phyloP scores from a whole-genome alignment of 2,113 vertebrate species.

The Shinisaurus crocodilurus region DNA sequence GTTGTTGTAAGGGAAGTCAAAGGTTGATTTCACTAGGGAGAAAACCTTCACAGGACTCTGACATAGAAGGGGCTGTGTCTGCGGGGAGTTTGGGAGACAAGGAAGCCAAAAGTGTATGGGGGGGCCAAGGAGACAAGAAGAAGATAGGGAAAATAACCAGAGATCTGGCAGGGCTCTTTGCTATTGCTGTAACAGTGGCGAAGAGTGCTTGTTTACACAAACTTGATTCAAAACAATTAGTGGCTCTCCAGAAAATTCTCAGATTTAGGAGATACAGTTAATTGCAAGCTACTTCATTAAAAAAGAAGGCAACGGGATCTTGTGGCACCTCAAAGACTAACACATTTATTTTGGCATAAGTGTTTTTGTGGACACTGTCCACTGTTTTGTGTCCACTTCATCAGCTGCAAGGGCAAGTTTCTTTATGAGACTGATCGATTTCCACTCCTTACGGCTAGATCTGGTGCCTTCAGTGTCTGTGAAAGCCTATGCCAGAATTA shows the following conservation, averaged over 20 bases:
- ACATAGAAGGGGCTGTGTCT: background rate
- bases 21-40: background rate
- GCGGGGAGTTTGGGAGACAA: background rate
- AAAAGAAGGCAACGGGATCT: background rate
- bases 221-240: background rate
- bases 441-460: no score
- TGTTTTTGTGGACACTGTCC: no score
- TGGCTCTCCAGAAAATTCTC: background rate
- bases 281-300: background rate
- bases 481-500: no score
- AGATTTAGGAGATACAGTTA: background rate
- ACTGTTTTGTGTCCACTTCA: no score
- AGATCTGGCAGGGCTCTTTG: background rate
- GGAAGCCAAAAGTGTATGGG: background rate
- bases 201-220: background rate
- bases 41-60: background rate
- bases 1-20: no score
- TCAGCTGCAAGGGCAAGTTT: no score
- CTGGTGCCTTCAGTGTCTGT: no score
- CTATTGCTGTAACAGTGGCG: background rate
- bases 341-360: no score
- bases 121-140: background rate
- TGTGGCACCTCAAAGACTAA: no score
- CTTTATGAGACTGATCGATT: no score
- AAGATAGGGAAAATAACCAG: background rate